Conservation (phyloP, 2,797 vertebrate species). For the Anguilla pacifica region DNA sequence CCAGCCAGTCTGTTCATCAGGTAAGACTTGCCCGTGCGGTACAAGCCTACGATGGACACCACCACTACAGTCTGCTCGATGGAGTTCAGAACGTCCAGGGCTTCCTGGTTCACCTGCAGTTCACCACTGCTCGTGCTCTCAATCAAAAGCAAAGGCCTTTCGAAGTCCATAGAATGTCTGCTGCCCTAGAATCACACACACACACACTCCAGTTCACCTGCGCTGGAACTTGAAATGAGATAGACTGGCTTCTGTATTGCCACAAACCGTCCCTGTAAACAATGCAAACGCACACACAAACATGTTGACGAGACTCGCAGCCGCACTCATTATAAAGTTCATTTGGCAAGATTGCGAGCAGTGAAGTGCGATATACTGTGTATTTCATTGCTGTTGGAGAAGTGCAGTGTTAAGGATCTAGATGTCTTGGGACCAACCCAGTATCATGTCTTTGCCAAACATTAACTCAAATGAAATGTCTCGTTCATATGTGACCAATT, state of each 20-base stretch:
- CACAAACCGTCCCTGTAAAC: not conserved
- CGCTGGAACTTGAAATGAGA: constrained; percentile 49
- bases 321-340: too few relatives aligned
- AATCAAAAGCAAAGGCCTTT: constrained; percentile 37
- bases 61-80: constrained; percentile 57
- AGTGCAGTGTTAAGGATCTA: too few relatives aligned
- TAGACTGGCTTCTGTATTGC: not conserved
- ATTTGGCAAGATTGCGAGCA: too few relatives aligned
- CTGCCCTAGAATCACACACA: too few relatives aligned
- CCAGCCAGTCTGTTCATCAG: constrained; percentile 59
- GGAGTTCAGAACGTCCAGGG: constrained; percentile 45
- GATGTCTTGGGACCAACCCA: too few relatives aligned
- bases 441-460: too few relatives aligned
- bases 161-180: too few relatives aligned
- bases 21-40: constrained; percentile 62
- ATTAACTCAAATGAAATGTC: too few relatives aligned
- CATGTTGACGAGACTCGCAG: too few relatives aligned
- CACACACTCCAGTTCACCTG: not conserved
- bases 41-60: constrained; percentile 55
- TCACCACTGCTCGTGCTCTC: constrained; percentile 37
- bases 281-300: not conserved
- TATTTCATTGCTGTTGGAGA: too few relatives aligned
- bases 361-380: too few relatives aligned
- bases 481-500: too few relatives aligned
- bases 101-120: constrained; percentile 47